phyloP scores from a whole-genome alignment of 2,888 invertebrate species.

The Drosophila meridiana region DNA sequence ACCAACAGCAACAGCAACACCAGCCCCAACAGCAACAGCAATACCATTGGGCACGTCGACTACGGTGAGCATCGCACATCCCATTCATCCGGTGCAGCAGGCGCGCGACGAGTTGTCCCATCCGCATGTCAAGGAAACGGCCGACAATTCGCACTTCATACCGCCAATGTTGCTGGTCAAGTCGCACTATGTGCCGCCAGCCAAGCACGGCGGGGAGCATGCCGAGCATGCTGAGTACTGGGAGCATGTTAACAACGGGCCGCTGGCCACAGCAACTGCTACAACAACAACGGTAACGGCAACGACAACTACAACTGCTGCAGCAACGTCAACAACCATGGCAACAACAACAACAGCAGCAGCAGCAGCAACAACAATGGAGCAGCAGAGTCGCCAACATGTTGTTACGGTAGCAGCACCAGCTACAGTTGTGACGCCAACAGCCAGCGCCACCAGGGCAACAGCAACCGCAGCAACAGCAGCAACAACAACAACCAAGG shows the following conservation, averaged over 20 bases:
- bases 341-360: not conserved
- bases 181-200: constrained; percentile 84
- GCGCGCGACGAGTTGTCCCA: constrained; percentile 71
- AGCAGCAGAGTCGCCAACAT: not conserved
- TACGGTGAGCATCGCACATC: constrained; percentile 78
- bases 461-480: constrained; percentile 21
- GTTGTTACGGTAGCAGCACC: constrained; percentile 2
- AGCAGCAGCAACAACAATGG: not conserved
- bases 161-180: constrained; percentile 85
- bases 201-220: constrained; percentile 72
- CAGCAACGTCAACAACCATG: constrained; percentile 12
- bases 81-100: constrained; percentile 83
- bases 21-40: constrained; percentile 5
- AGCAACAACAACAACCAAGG: constrained; percentile 4
- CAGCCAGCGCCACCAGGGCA: constrained; percentile 21
- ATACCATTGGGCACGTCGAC: constrained; percentile 46
- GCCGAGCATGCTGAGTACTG: constrained; percentile 36
- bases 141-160: constrained; percentile 84
- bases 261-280: constrained; percentile 19
- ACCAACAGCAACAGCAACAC: constrained; percentile 2
- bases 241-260: constrained; percentile 40
- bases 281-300: constrained; percentile 19
- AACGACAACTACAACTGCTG: constrained; percentile 3
- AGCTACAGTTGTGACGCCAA: constrained; percentile 22
- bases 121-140: constrained; percentile 81